phyloP scores from a whole-genome alignment of 1,140 invertebrate genomes.

The Zaprionus capensis region DNA sequence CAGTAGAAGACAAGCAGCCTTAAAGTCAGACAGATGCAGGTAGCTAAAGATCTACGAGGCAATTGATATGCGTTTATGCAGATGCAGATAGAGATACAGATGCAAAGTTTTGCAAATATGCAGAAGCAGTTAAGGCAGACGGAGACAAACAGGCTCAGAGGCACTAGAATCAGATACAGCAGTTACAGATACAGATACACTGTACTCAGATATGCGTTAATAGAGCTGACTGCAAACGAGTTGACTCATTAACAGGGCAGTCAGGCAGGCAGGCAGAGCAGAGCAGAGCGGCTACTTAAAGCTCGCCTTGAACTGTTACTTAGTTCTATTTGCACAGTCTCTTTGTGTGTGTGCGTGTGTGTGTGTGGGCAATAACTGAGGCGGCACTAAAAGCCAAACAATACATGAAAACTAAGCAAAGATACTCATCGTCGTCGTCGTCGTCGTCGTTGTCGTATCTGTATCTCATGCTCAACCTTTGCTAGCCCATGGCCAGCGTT shows the following conservation, averaged over 20 bases:
- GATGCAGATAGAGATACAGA: background rate
- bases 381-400: slow-evolving; percentile 77
- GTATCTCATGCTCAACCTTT: slow-evolving; percentile 19
- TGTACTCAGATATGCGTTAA: slow-evolving; percentile 14
- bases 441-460: slow-evolving; percentile 13
- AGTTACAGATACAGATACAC: slow-evolving; percentile 9
- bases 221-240: slow-evolving; percentile 24
- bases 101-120: background rate
- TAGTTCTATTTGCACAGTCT: slow-evolving; percentile 28
- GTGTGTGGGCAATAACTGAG: slow-evolving; percentile 53
- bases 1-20: background rate
- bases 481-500: slow-evolving; percentile 52
- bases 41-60: background rate
- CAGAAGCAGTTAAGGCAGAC: slow-evolving; percentile 1
- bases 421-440: slow-evolving; percentile 34
- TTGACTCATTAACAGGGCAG: slow-evolving; percentile 43
- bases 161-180: background rate
- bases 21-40: background rate
- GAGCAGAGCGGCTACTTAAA: slow-evolving; percentile 15
- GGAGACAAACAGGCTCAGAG: background rate
- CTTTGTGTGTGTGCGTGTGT: background rate
- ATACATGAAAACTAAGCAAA: slow-evolving; percentile 72
- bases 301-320: slow-evolving; percentile 33
- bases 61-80: slow-evolving; percentile 7
- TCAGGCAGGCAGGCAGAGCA: background rate